Conservation (phyloP, 1,140 invertebrate genomes). For the Euglossa dilemma region DNA sequence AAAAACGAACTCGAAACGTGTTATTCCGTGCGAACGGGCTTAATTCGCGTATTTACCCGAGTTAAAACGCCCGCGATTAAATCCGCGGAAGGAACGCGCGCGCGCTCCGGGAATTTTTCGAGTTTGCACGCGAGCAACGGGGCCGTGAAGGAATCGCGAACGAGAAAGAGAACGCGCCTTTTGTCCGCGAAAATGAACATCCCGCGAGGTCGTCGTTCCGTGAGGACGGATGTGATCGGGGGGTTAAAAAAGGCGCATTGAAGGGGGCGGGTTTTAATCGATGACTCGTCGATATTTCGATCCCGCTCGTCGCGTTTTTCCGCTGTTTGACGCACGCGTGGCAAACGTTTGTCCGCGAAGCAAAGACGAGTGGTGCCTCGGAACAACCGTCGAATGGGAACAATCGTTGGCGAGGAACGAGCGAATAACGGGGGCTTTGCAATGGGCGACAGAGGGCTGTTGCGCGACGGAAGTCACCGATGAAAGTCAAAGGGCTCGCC, state of each 20-base stretch:
- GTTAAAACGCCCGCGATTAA: neutral
- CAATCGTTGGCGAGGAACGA: constrained; percentile 4
- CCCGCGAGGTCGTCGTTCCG: no score
- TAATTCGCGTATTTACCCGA: neutral
- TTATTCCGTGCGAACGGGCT: neutral
- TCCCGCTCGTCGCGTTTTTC: neutral
- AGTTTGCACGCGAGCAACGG: no score
- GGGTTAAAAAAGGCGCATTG: no score
- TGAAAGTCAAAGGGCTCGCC: constrained; percentile 9
- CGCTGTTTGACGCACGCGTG: neutral
- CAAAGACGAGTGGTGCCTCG: constrained; percentile 9
- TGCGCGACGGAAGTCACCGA: neutral
- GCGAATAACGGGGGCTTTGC: neutral
- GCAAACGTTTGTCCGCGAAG: constrained; percentile 19
- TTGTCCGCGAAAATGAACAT: neutral
- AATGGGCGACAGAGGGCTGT: neutral
- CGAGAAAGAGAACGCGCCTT: no score
- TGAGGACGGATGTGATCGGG: no score
- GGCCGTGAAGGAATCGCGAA: no score
- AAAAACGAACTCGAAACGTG: neutral
- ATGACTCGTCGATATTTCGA: constrained; percentile 21
- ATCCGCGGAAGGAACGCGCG: neutral
- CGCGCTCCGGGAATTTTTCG: no score
- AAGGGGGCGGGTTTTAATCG: no score
- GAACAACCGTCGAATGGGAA: constrained; percentile 18